Evolutionary conservation across 2,797 vertebrate species (phyloP).

Genomic region (Rhynchonycteris naso): DNA sequence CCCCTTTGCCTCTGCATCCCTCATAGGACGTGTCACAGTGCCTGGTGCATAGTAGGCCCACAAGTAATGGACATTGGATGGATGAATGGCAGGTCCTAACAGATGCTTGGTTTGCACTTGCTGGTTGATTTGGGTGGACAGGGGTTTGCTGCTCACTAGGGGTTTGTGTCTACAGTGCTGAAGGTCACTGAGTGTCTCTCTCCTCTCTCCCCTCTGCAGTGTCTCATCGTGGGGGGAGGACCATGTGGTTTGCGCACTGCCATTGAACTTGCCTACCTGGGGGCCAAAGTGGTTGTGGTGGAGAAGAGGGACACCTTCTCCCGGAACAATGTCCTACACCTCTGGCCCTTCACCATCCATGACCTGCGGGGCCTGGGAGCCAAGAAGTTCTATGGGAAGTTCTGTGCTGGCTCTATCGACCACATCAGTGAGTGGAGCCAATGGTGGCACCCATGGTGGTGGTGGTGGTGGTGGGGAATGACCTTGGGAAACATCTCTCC

Average conservation of each 20-base stretch:
- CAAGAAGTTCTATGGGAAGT: slow-evolving; percentile 99
- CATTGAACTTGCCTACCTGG: slow-evolving; percentile 96
- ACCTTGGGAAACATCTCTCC: not conserved
- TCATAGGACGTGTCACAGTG: not conserved
- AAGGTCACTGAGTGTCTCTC: not conserved
- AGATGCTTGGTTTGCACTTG: not conserved
- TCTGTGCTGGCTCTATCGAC: slow-evolving; percentile 97
- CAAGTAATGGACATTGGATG: not conserved
- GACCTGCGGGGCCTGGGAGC: slow-evolving; percentile 96
- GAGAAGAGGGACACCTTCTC: slow-evolving; percentile 98
- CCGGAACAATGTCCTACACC: slow-evolving; percentile 97
- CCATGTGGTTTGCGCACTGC: slow-evolving; percentile 96
- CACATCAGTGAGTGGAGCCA: slow-evolving; percentile 94
- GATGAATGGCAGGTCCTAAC: not conserved
- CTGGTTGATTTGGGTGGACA: not conserved
- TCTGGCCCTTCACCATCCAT: slow-evolving; percentile 98
- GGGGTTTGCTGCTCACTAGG: not conserved
- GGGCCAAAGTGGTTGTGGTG: slow-evolving; percentile 96
- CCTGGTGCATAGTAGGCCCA: not conserved
- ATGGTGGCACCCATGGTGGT: accelerated
- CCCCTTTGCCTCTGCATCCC: not conserved
- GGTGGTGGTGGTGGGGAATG: not conserved
- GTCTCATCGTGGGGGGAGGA: slow-evolving; percentile 97
- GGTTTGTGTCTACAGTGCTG: not conserved
- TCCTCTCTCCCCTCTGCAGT: slow-evolving; percentile 85